phyloP scores from a whole-genome alignment of 2,113 vertebrate species.

The Antechinus flavipes region DNA sequence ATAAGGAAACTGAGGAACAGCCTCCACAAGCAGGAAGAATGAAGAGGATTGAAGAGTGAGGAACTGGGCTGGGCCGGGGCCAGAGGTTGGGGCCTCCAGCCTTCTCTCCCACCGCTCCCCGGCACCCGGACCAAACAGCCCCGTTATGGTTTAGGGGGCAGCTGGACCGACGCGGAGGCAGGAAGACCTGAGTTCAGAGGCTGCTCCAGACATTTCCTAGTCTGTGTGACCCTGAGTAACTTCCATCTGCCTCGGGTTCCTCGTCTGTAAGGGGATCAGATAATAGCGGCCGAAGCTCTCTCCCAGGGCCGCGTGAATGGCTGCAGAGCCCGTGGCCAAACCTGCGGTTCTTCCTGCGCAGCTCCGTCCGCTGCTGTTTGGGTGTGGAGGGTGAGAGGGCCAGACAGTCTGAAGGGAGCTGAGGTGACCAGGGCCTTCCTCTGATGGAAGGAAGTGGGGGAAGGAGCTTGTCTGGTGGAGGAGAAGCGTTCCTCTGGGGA shows the following conservation, averaged over 20 bases:
- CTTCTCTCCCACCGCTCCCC: neutral
- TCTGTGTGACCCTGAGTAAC: neutral
- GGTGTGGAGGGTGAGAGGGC: neutral
- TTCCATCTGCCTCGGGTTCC: neutral
- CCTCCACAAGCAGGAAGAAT: too few relatives aligned
- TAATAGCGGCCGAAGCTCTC: neutral
- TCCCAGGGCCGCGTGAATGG: neutral
- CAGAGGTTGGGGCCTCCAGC: neutral
- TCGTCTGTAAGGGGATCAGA: neutral
- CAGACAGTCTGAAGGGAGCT: neutral
- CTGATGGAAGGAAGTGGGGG: neutral
- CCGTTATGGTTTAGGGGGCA: neutral
- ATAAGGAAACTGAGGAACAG: neutral
- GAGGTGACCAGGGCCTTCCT: neutral
- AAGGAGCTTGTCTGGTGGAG: neutral
- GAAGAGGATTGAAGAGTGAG: neutral
- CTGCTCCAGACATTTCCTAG: neutral
- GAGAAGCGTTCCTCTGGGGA: neutral
- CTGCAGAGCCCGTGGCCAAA: too few relatives aligned
- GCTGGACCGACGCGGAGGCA: too few relatives aligned
- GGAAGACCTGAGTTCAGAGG: neutral
- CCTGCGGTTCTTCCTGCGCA: neutral
- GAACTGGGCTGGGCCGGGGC: neutral
- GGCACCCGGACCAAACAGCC: neutral
- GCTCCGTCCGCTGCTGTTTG: too few relatives aligned